phyloP scores from a whole-genome alignment of 2,797 vertebrate genomes.

The Gallirallus australis region DNA sequence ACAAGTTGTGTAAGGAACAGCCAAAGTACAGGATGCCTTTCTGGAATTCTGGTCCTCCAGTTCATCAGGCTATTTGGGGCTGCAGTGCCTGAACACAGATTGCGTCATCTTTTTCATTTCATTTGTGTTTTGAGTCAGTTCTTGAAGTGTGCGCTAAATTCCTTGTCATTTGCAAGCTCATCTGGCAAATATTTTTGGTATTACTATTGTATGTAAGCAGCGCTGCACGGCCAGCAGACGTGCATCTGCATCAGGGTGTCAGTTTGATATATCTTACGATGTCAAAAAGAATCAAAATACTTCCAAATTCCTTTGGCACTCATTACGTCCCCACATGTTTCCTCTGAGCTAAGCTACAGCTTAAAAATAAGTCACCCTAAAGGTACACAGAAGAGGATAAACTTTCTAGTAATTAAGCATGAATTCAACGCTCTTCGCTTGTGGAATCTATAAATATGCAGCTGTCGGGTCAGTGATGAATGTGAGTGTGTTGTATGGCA shows the following conservation, averaged over 20 bases:
- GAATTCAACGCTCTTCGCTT: background rate
- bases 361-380: conserved; percentile 23
- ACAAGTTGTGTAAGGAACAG: background rate
- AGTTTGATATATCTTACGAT: background rate
- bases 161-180: background rate
- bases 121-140: background rate
- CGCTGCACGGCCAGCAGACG: background rate
- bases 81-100: background rate
- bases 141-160: background rate
- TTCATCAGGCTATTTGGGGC: background rate
- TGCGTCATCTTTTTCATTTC: background rate
- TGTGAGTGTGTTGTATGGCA: background rate
- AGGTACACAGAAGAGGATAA: background rate
- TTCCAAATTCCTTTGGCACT: conserved; percentile 18
- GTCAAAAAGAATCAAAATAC: conserved; percentile 14
- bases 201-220: background rate
- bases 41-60: background rate
- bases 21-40: fast-evolving
- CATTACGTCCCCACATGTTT: background rate
- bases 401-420: conserved; percentile 12
- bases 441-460: background rate
- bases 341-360: background rate
- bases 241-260: conserved; percentile 6
- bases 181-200: background rate
- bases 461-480: background rate